Evolutionary conservation across 2,113 vertebrate genomes (phyloP).

Genomic region (Microtus pennsylvanicus): DNA sequence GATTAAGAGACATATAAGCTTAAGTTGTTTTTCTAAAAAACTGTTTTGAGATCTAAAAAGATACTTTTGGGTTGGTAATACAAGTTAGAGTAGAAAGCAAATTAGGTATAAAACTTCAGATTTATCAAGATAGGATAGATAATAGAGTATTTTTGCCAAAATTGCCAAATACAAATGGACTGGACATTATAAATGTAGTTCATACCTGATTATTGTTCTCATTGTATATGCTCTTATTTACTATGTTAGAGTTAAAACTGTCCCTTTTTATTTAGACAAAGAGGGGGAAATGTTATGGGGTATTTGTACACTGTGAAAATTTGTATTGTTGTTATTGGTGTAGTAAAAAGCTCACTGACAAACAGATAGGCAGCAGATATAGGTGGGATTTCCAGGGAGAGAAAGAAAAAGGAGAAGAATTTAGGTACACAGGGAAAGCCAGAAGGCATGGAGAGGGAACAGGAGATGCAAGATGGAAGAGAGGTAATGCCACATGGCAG

Average conservation of each 20-base stretch:
- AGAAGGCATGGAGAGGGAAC: background rate
- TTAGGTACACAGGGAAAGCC: background rate
- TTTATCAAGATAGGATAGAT: background rate
- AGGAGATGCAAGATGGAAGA: background rate
- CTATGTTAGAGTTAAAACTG: background rate
- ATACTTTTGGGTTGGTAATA: background rate
- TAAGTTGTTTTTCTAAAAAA: background rate
- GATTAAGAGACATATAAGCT: background rate
- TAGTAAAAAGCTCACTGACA: background rate
- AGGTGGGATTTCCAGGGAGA: background rate
- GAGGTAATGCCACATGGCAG: background rate
- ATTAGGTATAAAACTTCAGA: background rate
- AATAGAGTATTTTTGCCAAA: background rate
- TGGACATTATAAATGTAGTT: background rate
- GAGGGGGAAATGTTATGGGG: background rate
- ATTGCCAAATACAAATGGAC: background rate
- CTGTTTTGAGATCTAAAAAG: background rate
- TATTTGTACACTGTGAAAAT: background rate
- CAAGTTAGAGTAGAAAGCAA: background rate
- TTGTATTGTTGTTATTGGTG: background rate
- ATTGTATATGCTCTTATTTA: background rate
- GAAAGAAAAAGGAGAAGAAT: background rate
- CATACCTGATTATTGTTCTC: background rate
- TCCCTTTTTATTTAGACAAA: background rate
- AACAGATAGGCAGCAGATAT: background rate